Evolutionary conservation across 2,113 vertebrate genomes (phyloP).

Genomic region (Boulengeromyrus knoepffleri): DNA sequence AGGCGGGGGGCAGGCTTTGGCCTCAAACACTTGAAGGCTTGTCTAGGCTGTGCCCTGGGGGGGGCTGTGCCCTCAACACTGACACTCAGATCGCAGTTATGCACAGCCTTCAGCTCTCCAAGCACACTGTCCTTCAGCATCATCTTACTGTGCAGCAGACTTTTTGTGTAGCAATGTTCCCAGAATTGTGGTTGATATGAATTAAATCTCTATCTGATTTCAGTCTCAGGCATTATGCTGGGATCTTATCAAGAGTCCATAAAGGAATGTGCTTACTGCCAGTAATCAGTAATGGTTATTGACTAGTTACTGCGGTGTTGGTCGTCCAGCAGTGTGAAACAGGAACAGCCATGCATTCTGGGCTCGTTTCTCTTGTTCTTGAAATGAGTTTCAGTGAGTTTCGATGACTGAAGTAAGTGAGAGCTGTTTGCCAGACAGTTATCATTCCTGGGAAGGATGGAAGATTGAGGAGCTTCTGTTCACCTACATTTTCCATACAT

Average conservation of each 20-base stretch:
- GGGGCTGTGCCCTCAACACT: background rate
- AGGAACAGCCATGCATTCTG: background rate
- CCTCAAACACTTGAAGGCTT: background rate
- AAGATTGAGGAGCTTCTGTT: background rate
- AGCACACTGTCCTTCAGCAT: background rate
- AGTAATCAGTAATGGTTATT: background rate
- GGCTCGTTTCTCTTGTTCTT: background rate
- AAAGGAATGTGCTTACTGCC: background rate
- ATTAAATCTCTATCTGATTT: background rate
- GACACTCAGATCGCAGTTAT: background rate
- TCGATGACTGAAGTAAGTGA: background rate
- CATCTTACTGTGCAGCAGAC: background rate
- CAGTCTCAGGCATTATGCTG: background rate
- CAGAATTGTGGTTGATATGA: background rate
- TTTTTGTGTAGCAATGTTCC: background rate
- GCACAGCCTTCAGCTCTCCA: background rate
- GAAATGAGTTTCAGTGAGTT: background rate
- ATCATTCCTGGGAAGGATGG: background rate
- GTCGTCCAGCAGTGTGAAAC: background rate
- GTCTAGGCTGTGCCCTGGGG: background rate
- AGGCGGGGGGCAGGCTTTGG: background rate
- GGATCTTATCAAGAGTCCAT: background rate
- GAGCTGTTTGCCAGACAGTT: background rate
- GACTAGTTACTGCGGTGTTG: background rate
- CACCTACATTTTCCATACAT: background rate